Evolutionary conservation across 2,797 vertebrate species (phyloP).

Genomic region (Tarsius wallacei): DNA sequence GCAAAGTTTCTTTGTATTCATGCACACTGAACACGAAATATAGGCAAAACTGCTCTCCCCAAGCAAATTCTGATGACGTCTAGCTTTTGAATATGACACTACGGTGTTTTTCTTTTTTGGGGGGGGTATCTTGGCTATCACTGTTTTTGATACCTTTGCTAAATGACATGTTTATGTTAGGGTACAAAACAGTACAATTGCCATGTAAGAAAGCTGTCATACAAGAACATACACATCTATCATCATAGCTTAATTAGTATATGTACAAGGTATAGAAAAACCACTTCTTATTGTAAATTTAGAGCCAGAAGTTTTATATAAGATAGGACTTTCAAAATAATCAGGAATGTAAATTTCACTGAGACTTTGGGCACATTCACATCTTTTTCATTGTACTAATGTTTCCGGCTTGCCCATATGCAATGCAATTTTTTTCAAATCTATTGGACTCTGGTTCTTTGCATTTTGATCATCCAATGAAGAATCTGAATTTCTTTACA

Average conservation of each 20-base stretch:
- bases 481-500: conserved; percentile 52
- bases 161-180: background rate
- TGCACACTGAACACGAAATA: background rate
- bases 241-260: background rate
- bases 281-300: background rate
- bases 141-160: background rate
- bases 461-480: background rate
- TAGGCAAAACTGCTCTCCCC: background rate
- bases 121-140: background rate
- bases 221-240: accelerated
- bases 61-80: accelerated
- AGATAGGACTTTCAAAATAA: background rate
- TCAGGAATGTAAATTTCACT: background rate
- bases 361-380: accelerated
- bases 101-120: background rate
- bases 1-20: background rate
- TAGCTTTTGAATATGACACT: background rate
- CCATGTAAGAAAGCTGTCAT: background rate
- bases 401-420: accelerated
- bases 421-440: background rate
- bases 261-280: background rate
- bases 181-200: background rate
- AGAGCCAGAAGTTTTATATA: background rate
- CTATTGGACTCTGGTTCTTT: background rate
- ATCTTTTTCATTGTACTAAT: accelerated